These are phyloP conservation scores for Habroteleia sp. DNA, from an alignment of 2,888 invertebrate species.

Conservation along the genomic window DNA sequence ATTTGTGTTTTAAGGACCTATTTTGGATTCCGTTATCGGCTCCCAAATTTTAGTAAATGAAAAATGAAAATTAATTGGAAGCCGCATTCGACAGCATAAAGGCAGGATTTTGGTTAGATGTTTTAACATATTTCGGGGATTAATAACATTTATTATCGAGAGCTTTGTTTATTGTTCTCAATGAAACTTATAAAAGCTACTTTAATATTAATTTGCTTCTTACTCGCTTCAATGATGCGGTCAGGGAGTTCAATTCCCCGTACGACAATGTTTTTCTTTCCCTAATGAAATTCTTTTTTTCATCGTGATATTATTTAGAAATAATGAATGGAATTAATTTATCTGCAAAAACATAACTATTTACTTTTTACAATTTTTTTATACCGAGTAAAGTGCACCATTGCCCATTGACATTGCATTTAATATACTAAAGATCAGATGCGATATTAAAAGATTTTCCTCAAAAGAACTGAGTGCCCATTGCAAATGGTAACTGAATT, in stretches of 20 bases:
- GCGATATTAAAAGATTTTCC: not conserved
- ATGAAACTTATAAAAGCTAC: conserved; percentile 17
- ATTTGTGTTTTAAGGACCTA: too few species aligned
- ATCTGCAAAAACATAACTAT: too few species aligned
- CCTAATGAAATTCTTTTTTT: not conserved
- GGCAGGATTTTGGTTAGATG: not conserved
- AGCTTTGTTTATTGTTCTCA: conserved; percentile 12
- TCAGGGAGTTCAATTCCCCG: conserved; percentile 7
- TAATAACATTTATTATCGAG: conserved; percentile 8
- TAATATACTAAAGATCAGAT: not conserved
- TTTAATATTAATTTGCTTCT: conserved; percentile 15
- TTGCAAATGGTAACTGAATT: not conserved
- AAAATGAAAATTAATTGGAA: conserved; percentile 5
- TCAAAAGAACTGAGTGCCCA: not conserved
- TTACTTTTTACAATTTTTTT: too few species aligned
- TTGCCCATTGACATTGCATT: not conserved
- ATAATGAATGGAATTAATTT: too few species aligned
- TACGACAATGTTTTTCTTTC: conserved; percentile 1
- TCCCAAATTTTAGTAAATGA: too few species aligned
- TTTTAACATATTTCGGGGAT: not conserved
- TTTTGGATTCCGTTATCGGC: too few species aligned
- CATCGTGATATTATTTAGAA: too few species aligned
- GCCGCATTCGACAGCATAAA: not conserved
- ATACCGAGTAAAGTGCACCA: not conserved
- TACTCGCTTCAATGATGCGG: conserved; percentile 1